phyloP scores from a whole-genome alignment of 2,888 invertebrate genomes.

The Tholera decimalis region DNA sequence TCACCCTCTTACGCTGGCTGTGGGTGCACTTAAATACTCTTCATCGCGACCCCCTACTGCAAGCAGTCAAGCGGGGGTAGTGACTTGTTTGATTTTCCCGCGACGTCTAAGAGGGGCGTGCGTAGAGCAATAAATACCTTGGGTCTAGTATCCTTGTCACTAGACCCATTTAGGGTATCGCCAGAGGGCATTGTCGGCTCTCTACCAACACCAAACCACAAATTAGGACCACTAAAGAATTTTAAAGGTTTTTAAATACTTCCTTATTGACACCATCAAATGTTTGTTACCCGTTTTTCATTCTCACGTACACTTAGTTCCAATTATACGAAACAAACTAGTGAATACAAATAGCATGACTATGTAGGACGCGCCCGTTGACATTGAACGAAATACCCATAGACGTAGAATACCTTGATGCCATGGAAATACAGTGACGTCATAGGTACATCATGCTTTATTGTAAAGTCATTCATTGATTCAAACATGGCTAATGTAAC shows the following conservation, averaged over 20 bases:
- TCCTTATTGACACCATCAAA: background rate
- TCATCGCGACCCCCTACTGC: too few species aligned
- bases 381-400: constrained; percentile 63
- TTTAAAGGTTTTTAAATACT: background rate
- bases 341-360: constrained; percentile 37
- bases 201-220: background rate
- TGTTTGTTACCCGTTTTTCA: background rate
- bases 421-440: constrained; percentile 56
- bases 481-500: constrained; percentile 37
- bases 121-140: too few species aligned
- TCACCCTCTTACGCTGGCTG: too few species aligned
- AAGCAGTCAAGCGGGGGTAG: too few species aligned
- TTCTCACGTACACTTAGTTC: background rate
- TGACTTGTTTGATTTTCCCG: too few species aligned
- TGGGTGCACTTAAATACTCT: too few species aligned
- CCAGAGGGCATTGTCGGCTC: too few species aligned
- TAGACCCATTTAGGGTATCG: too few species aligned
- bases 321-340: constrained; percentile 13
- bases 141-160: too few species aligned
- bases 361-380: constrained; percentile 50
- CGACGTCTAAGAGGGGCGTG: too few species aligned
- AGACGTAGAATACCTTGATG: constrained; percentile 56
- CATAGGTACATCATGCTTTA: constrained; percentile 38
- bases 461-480: constrained; percentile 37
- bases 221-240: too few species aligned